Evolutionary conservation across 2,888 invertebrate species (phyloP).

Genomic region (Pharmacophagus antenor): DNA sequence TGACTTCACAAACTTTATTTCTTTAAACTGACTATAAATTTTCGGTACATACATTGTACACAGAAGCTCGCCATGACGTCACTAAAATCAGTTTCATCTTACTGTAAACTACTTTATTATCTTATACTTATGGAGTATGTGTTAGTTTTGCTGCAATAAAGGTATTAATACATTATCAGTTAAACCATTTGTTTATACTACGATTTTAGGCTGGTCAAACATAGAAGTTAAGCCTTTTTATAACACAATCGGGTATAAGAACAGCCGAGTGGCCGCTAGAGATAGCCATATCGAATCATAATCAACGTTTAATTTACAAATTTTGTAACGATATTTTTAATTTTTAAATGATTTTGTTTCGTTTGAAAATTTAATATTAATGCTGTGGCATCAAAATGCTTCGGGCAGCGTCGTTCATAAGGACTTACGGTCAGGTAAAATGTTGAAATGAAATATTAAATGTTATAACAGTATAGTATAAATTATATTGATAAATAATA

Average conservation of each 20-base stretch:
- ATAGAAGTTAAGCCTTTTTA: constrained; percentile 48
- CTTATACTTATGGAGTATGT: constrained; percentile 53
- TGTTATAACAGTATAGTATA: no score
- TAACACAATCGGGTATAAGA: constrained; percentile 59
- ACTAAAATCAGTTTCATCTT: constrained; percentile 33
- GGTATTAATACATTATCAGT: constrained; percentile 56
- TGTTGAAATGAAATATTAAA: neutral
- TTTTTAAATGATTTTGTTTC: constrained; percentile 34
- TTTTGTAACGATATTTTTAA: constrained; percentile 5
- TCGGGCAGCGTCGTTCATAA: constrained; percentile 70
- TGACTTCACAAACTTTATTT: neutral
- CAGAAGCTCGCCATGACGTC: constrained; percentile 13
- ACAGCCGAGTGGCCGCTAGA: constrained; percentile 17
- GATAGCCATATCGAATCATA: constrained; percentile 9
- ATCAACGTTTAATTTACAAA: neutral
- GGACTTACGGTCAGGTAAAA: constrained; percentile 66
- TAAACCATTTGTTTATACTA: constrained; percentile 61
- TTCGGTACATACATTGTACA: constrained; percentile 4
- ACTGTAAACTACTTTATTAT: constrained; percentile 52
- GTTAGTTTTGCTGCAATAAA: constrained; percentile 56
- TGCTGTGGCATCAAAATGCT: constrained; percentile 53
- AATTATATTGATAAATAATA: no score
- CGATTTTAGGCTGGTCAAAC: constrained; percentile 57
- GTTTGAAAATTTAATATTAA: constrained; percentile 38
- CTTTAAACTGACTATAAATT: neutral